Percentiles rank a stretch among this genome's conserved stretches.
Evolutionary conservation across 2,113 vertebrate species (phyloP).

Genomic region (Columba livia): DNA sequence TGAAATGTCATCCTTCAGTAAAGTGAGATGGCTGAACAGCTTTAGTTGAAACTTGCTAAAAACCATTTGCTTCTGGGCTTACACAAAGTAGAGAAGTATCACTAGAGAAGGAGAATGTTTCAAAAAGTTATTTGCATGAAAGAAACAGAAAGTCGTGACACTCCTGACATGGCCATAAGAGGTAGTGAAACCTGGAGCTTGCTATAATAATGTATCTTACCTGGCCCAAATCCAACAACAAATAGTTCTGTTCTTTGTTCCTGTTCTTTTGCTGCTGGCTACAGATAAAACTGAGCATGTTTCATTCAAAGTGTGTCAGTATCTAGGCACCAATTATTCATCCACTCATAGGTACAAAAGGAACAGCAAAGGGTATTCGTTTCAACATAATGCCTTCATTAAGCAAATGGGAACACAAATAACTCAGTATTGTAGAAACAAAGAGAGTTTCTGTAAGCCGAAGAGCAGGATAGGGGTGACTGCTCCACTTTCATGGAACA

Average conservation of each 20-base stretch:
- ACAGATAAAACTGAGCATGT: background rate
- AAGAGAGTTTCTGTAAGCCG: background rate
- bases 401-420: background rate
- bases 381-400: slow-evolving; percentile 14
- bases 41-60: background rate
- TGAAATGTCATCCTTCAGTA: background rate
- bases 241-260: background rate
- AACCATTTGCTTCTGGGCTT: background rate
- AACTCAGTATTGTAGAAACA: background rate
- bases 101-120: background rate
- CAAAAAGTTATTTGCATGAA: background rate
- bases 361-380: background rate
- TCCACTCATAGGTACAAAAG: background rate
- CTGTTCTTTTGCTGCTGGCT: slow-evolving; percentile 10
- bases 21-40: background rate
- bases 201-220: background rate
- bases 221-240: background rate
- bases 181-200: background rate
- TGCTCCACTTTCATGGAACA: background rate
- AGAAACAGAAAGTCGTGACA: background rate
- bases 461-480: background rate
- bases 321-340: background rate
- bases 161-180: background rate
- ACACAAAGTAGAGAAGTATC: background rate
- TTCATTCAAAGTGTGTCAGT: slow-evolving; percentile 18